Evolutionary conservation across 2,113 vertebrate species (phyloP).

Genomic region (Ictidomys tridecemlineatus): DNA sequence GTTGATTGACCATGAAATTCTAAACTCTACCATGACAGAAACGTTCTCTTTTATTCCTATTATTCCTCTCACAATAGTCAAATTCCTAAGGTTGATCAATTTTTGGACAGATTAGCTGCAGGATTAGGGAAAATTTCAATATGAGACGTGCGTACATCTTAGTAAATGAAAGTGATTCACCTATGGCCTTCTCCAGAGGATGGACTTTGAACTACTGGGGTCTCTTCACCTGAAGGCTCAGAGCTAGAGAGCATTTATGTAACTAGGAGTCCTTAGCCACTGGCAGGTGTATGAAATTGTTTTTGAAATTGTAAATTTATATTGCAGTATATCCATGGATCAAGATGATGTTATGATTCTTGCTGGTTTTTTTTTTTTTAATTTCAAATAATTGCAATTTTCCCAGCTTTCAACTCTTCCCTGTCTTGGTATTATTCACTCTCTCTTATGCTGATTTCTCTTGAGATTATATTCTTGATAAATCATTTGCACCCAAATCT

Average conservation of each 20-base stretch:
- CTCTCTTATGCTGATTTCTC: background rate
- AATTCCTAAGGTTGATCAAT: background rate
- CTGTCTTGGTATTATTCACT: background rate
- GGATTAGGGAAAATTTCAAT: background rate
- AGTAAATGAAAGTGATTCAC: background rate
- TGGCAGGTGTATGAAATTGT: background rate
- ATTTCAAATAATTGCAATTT: background rate
- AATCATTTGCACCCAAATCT: background rate
- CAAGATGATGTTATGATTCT: background rate
- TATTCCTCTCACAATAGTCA: background rate
- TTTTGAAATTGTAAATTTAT: background rate
- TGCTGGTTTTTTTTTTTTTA: rapidly evolving
- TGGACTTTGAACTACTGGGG: background rate
- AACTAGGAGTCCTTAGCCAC: background rate
- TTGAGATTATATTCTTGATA: background rate
- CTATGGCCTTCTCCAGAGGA: background rate
- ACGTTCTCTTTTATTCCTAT: background rate
- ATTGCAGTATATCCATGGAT: background rate
- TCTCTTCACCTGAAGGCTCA: background rate
- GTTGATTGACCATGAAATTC: background rate
- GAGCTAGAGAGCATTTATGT: background rate
- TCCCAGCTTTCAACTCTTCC: background rate
- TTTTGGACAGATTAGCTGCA: background rate
- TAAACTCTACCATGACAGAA: background rate
- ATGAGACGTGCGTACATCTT: background rate